Base-by-base conservation (phyloP, 2,113 vertebrate species). In the Talpa occidentalis region DNA sequence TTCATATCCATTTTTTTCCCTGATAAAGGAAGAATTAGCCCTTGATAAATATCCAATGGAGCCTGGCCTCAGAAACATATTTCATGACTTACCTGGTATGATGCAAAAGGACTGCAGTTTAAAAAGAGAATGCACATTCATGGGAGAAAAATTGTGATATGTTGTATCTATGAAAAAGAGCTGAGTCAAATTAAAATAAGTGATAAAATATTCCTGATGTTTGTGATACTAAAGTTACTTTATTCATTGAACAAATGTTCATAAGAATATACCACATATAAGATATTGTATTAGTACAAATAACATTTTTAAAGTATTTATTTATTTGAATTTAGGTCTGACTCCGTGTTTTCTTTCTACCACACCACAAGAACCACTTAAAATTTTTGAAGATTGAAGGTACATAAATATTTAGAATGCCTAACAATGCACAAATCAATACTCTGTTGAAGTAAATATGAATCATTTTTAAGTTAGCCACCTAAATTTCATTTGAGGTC, bases 401-500 rank as follows among this genome's bases (percentile, higher is more conserved):
- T 9, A 47, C 70, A 56, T 42, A 92, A 94, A 91, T 60, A 93
- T 69, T 90, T 80, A 91, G 73, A 40, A n/a, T 66, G 32, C 9
- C 24, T 85, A 86, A 92, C 28, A 86, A 81, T 52, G n/a, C 17
- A 70, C 8, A 95, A 88, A 94, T 91, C 85, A 95, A 93, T 86
- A 89, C 3, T 79, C 85, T 83, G 76, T 92, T 92, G 95, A 88
- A 82, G 28, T 42, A 89, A 94, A 62, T 92, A 88, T 67, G 32
- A 88, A 89, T 94, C 21, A 82, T 70, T 93, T 94, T 91, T 78
- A 91, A 91, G 62, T 69, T 88, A 67, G 32, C 32, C 74, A 74
- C 47, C 56, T 91, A 88, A 82, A 95, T 90, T 95, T 95, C 42
- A 96, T n/a, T 95, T 95, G 67, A 40, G 11, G 42, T 91, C 78